phyloP scores from a whole-genome alignment of 2,797 vertebrate genomes.

The Manis crassicaudata region DNA sequence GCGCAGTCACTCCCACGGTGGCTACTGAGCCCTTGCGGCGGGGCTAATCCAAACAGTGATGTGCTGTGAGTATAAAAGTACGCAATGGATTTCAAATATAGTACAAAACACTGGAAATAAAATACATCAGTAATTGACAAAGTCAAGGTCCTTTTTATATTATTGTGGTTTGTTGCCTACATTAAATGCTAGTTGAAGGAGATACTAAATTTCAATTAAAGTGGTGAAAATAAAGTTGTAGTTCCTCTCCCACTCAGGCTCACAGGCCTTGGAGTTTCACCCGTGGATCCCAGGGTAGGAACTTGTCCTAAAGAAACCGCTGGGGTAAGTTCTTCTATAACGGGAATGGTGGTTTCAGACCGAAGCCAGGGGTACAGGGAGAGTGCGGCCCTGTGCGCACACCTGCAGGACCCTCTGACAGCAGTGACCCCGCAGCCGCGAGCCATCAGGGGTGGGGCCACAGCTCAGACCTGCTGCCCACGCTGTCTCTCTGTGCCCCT shows the following conservation, averaged over 20 bases:
- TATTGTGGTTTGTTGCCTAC: background rate
- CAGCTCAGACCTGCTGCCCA: background rate
- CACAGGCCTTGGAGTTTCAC: background rate
- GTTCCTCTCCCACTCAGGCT: conserved; percentile 2
- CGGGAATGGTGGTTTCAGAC: background rate
- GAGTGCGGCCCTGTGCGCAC: background rate
- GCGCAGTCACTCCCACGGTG: background rate
- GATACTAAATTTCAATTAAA: conserved; percentile 31
- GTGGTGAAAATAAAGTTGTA: conserved; percentile 11
- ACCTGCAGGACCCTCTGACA: background rate
- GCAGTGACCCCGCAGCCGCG: background rate
- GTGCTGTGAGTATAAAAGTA: background rate
- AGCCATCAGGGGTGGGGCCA: background rate
- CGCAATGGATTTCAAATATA: background rate
- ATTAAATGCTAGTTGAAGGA: background rate
- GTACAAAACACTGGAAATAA: conserved; percentile 4
- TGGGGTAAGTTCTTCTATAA: background rate
- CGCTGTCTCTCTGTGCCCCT: background rate
- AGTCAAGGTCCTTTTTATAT: background rate
- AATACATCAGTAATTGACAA: background rate
- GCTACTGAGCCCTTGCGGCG: background rate
- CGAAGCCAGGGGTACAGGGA: background rate
- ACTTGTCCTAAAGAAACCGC: conserved; percentile 3
- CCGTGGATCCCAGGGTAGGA: background rate
- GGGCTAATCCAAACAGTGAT: background rate